Percentiles rank a stretch among this genome's conserved stretches.
These are phyloP conservation scores for Hippocampus guttulatus DNA, from an alignment of 2,113 vertebrate genomes.

Conservation along the genomic window DNA sequence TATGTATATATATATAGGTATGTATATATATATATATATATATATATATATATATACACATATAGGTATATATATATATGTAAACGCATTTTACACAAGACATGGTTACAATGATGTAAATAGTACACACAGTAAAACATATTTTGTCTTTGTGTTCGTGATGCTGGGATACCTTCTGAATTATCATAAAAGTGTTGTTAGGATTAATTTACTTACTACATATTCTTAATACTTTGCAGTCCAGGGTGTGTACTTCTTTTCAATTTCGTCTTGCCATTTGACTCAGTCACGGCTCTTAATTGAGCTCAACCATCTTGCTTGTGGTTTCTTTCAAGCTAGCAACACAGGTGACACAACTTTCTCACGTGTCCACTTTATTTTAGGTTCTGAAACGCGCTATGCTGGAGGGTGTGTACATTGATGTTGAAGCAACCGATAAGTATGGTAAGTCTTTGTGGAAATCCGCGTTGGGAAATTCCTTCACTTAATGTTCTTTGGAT, in stretches of 20 bases:
- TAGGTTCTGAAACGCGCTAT: conserved; percentile 77
- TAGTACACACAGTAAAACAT: neutral
- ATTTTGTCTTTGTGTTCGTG: neutral
- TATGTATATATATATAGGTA: no score
- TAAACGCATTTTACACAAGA: neutral
- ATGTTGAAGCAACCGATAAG: conserved; percentile 73
- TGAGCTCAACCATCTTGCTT: neutral
- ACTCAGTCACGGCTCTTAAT: neutral
- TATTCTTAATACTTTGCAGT: neutral
- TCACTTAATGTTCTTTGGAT: neutral
- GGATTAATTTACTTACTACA: neutral
- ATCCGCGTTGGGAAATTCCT: neutral
- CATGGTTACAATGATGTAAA: neutral
- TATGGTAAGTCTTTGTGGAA: conserved; percentile 58
- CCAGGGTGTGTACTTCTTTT: neutral
- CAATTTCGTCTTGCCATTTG: neutral
- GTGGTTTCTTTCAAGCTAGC: neutral
- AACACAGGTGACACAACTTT: neutral
- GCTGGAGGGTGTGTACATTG: conserved; percentile 58
- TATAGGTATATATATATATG: no score
- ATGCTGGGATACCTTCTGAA: neutral
- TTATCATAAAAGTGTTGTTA: neutral
- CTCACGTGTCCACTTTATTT: neutral
- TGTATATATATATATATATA: no score
- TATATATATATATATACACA: no score